Percentiles rank a stretch among this genome's conserved stretches.
Conservation (phyloP, 2,888 invertebrate genomes). For the Cantharis nigra region DNA sequence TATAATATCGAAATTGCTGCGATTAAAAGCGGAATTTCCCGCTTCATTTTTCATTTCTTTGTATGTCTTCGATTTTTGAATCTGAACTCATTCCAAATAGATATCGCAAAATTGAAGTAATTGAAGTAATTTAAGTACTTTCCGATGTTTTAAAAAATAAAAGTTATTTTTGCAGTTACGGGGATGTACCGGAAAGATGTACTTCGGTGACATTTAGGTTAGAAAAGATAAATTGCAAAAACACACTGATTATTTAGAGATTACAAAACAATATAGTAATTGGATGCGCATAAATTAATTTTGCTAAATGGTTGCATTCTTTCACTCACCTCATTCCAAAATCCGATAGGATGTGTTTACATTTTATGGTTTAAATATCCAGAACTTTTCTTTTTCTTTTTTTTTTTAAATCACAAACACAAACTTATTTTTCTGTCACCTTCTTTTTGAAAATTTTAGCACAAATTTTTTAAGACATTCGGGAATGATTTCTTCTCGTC, state of each 20-base stretch:
- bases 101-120: neutral
- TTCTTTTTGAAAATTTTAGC: neutral
- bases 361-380: neutral
- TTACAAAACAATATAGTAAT: neutral
- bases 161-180: neutral
- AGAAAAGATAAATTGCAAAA: neutral
- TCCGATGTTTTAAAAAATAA: neutral
- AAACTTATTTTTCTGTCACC: neutral
- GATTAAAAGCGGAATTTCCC: neutral
- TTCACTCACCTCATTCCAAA: slow-evolving; percentile 5
- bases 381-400: neutral
- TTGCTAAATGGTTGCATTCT: neutral
- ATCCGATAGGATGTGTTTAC: neutral
- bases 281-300: neutral
- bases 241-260: neutral
- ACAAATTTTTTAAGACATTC: neutral
- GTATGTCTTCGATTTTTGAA: neutral
- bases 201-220: neutral
- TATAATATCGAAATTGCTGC: neutral
- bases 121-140: neutral
- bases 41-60: neutral
- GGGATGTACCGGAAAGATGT: neutral
- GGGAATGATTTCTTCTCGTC: neutral
- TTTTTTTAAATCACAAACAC: neutral
- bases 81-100: neutral